phyloP scores from a whole-genome alignment of 2,888 invertebrate genomes.

The Calliphora vomitoria region DNA sequence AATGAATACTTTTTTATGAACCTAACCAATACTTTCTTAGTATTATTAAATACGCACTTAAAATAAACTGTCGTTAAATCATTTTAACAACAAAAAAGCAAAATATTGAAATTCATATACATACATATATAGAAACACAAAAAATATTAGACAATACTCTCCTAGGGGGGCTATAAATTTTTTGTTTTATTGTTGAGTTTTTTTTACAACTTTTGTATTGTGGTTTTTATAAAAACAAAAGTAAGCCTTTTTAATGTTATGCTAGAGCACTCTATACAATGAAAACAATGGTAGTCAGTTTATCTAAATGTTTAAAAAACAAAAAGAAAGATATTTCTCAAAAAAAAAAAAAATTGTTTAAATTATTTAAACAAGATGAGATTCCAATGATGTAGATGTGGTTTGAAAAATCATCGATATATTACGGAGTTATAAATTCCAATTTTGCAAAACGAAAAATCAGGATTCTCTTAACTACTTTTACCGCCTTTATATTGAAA shows the following conservation, averaged over 20 bases:
- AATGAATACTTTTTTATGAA: no score
- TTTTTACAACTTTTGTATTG: background rate
- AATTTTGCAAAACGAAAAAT: no score
- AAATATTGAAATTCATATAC: background rate
- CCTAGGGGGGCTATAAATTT: background rate
- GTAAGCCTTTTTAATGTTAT: background rate
- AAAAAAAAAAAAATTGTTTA: no score
- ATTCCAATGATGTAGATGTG: no score
- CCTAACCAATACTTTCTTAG: background rate
- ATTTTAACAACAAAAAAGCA: background rate
- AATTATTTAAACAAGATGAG: no score
- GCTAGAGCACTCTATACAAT: background rate
- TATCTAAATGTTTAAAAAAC: background rate
- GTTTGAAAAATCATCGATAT: no score
- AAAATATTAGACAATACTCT: slow-evolving; percentile 1
- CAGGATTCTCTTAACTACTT: no score
- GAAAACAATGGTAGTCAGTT: background rate
- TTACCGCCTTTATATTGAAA: no score
- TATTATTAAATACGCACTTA: background rate
- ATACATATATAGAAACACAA: background rate
- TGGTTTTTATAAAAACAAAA: background rate
- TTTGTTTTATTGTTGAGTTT: slow-evolving; percentile 4
- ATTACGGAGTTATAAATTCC: no score
- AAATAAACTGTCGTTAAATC: background rate
- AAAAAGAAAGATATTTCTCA: no score